Conservation (phyloP, 1,140 invertebrate genomes). For the Calephelis virginiensis region DNA sequence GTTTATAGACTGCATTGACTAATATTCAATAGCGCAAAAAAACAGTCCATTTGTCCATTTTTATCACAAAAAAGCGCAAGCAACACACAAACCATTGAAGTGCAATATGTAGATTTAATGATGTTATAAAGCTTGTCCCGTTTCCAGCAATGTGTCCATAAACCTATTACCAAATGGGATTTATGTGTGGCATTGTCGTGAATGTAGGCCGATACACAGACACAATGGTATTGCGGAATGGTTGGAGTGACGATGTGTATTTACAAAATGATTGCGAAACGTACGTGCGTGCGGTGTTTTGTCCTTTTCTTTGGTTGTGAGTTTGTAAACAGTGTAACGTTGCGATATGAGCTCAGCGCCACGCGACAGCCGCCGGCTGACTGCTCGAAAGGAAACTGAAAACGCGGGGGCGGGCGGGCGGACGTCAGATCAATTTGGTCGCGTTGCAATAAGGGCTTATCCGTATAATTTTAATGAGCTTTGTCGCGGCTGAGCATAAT, state of each 20-base stretch:
- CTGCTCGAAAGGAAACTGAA: conserved; percentile 37
- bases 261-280: conserved; percentile 34
- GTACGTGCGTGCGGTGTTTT: conserved; percentile 58
- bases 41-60: too few species aligned
- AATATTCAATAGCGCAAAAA: too few species aligned
- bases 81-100: too few species aligned
- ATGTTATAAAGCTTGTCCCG: too few species aligned
- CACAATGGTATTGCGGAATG: conserved; percentile 3
- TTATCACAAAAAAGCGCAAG: too few species aligned
- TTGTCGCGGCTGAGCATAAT: not conserved
- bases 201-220: conserved; percentile 45
- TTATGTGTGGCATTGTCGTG: conserved; percentile 26
- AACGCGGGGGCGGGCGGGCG: conserved; percentile 39
- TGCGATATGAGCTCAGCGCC: conserved; percentile 39
- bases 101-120: too few species aligned
- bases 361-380: conserved; percentile 56
- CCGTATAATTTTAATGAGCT: not conserved
- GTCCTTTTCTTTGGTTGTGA: conserved; percentile 51
- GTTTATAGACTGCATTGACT: too few species aligned
- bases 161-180: conserved; percentile 5
- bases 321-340: conserved; percentile 55
- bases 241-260: conserved; percentile 20
- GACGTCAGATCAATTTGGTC: conserved; percentile 38
- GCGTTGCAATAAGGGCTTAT: conserved; percentile 25
- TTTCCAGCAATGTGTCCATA: too few species aligned